These are phyloP conservation scores for Plebejus anna DNA, from an alignment of 2,888 invertebrate species.

Conservation along the genomic window DNA sequence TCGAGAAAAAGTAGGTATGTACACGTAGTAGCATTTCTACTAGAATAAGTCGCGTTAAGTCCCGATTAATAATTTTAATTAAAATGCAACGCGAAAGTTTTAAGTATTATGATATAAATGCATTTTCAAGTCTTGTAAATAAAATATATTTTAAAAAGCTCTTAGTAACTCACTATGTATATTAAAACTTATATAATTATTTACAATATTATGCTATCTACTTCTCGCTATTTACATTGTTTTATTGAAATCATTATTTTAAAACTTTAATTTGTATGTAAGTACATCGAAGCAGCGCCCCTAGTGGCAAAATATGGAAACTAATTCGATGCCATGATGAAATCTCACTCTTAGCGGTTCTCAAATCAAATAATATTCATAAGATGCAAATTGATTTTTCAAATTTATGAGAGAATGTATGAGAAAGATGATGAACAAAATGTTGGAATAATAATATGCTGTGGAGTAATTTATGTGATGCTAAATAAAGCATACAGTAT, in stretches of 20 bases:
- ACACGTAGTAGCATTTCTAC: no score
- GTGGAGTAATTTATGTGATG: no score
- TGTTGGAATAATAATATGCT: no score
- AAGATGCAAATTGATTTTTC: no score
- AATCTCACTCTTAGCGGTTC: no score
- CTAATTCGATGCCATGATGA: not conserved
- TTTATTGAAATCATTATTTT: not conserved
- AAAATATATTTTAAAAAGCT: constrained; percentile 3
- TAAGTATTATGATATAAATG: not conserved
- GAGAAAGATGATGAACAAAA: no score
- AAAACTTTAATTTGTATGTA: not conserved
- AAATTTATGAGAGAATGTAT: no score
- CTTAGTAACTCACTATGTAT: not conserved
- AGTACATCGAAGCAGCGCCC: not conserved
- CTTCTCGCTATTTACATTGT: not conserved
- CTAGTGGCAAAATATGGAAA: not conserved
- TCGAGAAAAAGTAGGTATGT: no score
- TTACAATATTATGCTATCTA: not conserved
- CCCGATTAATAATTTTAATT: no score
- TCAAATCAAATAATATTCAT: no score
- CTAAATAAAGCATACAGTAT: not conserved
- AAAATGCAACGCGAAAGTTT: no score
- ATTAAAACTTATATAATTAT: not conserved
- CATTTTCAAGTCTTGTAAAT: constrained; percentile 1
- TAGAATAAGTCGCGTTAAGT: no score